A percentile compares a stretch with the other conserved stretches of the same genome.
Conservation (phyloP, 1,140 invertebrate species). For the Bombus superbus region DNA sequence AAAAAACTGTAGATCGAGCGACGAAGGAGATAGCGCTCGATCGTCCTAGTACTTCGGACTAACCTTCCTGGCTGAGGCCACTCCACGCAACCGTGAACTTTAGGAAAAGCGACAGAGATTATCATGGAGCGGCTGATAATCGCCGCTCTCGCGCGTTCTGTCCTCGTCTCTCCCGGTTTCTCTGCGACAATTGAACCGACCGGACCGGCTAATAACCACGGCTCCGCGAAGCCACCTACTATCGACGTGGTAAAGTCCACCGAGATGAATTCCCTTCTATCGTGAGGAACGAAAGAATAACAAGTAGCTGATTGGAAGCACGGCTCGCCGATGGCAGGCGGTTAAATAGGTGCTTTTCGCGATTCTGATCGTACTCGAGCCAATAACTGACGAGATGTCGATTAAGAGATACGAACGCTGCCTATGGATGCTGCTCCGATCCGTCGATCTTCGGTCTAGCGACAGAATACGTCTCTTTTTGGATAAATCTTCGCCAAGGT, state of each 20-base stretch:
- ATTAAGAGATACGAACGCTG: neutral
- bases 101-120: constrained; percentile 61
- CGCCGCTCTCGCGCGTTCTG: constrained; percentile 20
- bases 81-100: constrained; percentile 64
- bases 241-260: constrained; percentile 50
- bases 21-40: constrained; percentile 26
- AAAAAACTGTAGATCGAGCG: neutral
- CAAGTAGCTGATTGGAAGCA: constrained; percentile 29
- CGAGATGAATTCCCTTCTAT: constrained; percentile 20
- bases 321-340: neutral
- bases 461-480: no score
- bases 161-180: neutral
- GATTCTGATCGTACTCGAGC: neutral
- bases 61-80: constrained; percentile 50
- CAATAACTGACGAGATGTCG: neutral
- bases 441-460: neutral
- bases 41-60: constrained; percentile 60
- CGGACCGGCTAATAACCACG: constrained; percentile 27
- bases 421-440: neutral
- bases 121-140: constrained; percentile 60
- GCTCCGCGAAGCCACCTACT: constrained; percentile 36
- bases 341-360: constrained; percentile 15
- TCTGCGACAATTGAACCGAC: constrained; percentile 8
- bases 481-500: no score
- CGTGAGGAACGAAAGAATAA: constrained; percentile 41